Conservation (phyloP, 2,797 vertebrate genomes). For the Gymnoscopelus microlampas region DNA sequence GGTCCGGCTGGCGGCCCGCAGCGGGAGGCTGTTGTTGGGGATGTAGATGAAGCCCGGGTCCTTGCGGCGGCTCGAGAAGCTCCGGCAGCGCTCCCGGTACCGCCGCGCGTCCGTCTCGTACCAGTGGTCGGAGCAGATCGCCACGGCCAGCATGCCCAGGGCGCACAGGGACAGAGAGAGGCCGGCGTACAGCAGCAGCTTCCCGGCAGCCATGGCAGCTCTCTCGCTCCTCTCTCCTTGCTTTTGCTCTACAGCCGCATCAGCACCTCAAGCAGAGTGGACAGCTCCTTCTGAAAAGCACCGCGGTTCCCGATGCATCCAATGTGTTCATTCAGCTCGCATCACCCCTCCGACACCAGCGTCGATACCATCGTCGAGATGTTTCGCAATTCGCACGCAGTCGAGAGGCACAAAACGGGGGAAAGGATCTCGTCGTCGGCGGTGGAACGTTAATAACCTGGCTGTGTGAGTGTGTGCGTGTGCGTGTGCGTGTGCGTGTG, state of each 20-base stretch:
- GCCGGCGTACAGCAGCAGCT: conserved; percentile 96
- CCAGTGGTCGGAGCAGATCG: conserved; percentile 98
- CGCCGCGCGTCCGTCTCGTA: conserved; percentile 98
- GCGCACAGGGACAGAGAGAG: conserved; percentile 96
- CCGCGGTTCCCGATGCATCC: conserved; percentile 55
- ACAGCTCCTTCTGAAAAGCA: conserved; percentile 64
- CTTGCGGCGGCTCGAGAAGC: conserved; percentile 93
- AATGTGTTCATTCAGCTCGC: conserved; percentile 64
- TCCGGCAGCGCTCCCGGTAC: conserved; percentile 96
- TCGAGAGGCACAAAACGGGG: no score
- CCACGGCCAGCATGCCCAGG: conserved; percentile 97
- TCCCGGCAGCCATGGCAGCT: conserved; percentile 93
- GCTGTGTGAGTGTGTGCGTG: not conserved
- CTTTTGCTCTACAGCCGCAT: conserved; percentile 72
- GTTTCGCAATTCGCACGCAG: not conserved
- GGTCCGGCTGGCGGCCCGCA: conserved; percentile 88
- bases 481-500: no score
- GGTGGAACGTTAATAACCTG: not conserved
- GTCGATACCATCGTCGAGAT: conserved; percentile 48
- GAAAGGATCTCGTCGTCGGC: no score
- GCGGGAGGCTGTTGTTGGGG: conserved; percentile 97
- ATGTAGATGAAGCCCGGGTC: conserved; percentile 99
- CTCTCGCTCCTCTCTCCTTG: conserved; percentile 56
- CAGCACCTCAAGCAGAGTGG: conserved; percentile 80
- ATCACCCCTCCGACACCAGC: conserved; percentile 62